Percentiles rank a stretch among this genome's conserved stretches.
These are phyloP conservation scores for Rhyacichthys aspro DNA, from an alignment of 2,797 vertebrate species.

Conservation along the genomic window DNA sequence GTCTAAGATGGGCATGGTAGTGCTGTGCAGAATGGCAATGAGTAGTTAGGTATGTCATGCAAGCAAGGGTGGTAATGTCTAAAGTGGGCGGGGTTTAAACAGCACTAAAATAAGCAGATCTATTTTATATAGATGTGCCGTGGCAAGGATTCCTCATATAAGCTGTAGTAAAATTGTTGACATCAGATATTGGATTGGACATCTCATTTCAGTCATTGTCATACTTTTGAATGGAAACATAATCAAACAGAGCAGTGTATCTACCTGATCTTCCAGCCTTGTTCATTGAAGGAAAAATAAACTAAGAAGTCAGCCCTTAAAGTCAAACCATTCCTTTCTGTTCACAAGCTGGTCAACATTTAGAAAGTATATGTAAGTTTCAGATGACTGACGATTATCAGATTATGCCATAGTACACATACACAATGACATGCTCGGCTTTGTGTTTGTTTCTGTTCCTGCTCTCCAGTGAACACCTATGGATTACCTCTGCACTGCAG, in stretches of 20 bases:
- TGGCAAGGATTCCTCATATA: constrained; percentile 51
- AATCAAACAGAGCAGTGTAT: constrained; percentile 38
- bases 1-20: constrained; percentile 39
- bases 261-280: constrained; percentile 66
- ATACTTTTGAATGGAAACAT: constrained; percentile 39
- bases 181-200: constrained; percentile 70
- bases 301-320: constrained; percentile 73
- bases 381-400: constrained; percentile 46
- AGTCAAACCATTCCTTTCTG: constrained; percentile 65
- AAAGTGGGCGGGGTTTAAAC: constrained; percentile 38
- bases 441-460: constrained; percentile 48
- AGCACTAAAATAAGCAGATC: constrained; percentile 41
- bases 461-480: constrained; percentile 40
- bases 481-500: constrained; percentile 30
- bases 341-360: constrained; percentile 53
- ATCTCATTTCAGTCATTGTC: constrained; percentile 58
- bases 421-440: constrained; percentile 44
- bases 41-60: constrained; percentile 44
- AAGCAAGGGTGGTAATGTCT: constrained; percentile 31
- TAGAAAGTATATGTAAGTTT: constrained; percentile 44
- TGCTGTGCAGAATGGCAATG: constrained; percentile 42
- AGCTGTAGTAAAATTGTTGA: constrained; percentile 60
- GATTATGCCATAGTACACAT: constrained; percentile 28
- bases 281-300: constrained; percentile 51
- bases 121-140: constrained; percentile 32